These are phyloP conservation scores for Anastrepha ludens DNA, from an alignment of 1,140 invertebrate genomes.

Conservation along the genomic window DNA sequence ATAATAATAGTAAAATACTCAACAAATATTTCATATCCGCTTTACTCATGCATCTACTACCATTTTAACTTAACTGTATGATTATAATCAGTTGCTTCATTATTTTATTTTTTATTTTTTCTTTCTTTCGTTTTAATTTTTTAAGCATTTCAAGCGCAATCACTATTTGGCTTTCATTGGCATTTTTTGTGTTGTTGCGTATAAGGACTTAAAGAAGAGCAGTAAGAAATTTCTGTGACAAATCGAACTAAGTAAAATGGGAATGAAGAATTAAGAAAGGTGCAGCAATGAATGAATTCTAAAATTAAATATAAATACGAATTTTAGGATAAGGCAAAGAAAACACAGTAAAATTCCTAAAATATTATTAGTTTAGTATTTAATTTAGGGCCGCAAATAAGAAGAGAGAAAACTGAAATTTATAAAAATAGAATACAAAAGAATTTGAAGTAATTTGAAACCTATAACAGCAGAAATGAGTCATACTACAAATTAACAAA, in stretches of 20 bases:
- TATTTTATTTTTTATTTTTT: background rate
- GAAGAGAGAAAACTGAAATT: too few species aligned
- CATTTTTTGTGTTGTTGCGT: background rate
- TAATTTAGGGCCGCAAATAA: too few species aligned
- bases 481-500: too few species aligned
- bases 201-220: background rate
- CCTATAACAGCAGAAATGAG: too few species aligned
- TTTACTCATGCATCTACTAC: background rate
- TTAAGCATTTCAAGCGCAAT: background rate
- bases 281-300: background rate
- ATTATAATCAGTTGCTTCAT: background rate
- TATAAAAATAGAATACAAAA: too few species aligned
- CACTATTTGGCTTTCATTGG: slow-evolving; percentile 2
- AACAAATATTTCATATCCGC: slow-evolving; percentile 66
- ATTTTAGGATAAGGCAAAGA: too few species aligned
- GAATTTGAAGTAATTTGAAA: too few species aligned
- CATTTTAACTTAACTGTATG: background rate
- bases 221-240: background rate
- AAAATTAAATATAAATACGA: background rate
- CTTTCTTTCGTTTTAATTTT: background rate
- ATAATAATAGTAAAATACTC: slow-evolving; percentile 67
- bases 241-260: background rate
- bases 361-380: too few species aligned
- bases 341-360: too few species aligned
- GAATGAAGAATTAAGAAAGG: background rate